Base-by-base conservation (phyloP, 2,113 vertebrate genomes). In the Limnothrissa miodon region DNA sequence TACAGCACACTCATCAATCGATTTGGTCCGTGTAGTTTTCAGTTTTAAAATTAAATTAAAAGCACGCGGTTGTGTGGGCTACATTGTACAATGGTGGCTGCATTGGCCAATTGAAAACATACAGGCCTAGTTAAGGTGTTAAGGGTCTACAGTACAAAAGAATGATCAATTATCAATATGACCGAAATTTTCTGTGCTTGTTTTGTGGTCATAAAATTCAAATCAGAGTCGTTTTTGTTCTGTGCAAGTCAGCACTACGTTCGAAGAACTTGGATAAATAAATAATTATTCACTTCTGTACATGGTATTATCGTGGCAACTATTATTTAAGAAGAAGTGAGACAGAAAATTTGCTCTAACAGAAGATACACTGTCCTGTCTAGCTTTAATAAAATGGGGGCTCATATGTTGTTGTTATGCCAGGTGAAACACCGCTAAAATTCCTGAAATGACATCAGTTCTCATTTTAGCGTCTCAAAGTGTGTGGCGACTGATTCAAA, bases 1-100 rank as follows among this genome's bases (percentile, higher is more conserved):
- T 74, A 87, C 87, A 82, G 79, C 83, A 23, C 51, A 56, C 23
- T 56, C 19, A 56, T 56, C 21, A 19, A 56, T 23, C 2, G 4
- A 56, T 56, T 56, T 6, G 51, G 51, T 56, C 21, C 51, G 19
- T 1, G 2, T 23, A 23, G 23, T 4, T 56, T 56, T 56, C 21
- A 56, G 21, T 56, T 23, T 56, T 0, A 56, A 23, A 48, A 15
- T 19, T 48, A 48, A 48, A 15, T 15, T 48, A 4, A 42, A 42
- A 42, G 6, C 48, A 53, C 48, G 17, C 17, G 1, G 15, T 5
- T 53, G 48, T 56, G 51, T 4, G 23, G 7, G 51, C 19, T 4
- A 56, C 4, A n/a, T n/a, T n/a, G n/a, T n/a, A n/a, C 51, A 23
- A 56, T 56, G 19, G n/a, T n/a, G n/a, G n/a, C n/a, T n/a, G n/a